Conservation (phyloP, 2,797 vertebrate species). For the Enteromius anoplus region DNA sequence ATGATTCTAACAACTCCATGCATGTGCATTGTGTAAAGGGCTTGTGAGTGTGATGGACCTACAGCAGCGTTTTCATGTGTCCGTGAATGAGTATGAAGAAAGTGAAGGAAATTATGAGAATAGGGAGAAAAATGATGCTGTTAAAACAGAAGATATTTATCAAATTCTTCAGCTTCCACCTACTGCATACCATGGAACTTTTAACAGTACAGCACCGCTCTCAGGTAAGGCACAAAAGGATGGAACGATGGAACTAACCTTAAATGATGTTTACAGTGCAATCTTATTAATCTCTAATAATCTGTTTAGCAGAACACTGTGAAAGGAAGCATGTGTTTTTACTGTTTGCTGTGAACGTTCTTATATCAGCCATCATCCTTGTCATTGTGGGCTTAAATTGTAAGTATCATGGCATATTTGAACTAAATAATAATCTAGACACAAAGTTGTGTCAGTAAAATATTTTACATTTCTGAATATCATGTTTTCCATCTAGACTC, state of each 20-base stretch:
- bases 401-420: conserved; percentile 31
- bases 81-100: conserved; percentile 21
- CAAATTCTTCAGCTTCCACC: background rate
- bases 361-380: conserved; percentile 14
- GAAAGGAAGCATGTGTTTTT: conserved; percentile 1
- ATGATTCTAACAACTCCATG: background rate
- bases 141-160: conserved; percentile 47
- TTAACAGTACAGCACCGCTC: background rate
- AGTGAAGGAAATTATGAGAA: background rate
- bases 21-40: background rate
- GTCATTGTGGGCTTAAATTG: conserved; percentile 21
- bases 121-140: background rate
- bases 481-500: background rate
- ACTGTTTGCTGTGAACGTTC: conserved; percentile 14
- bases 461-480: background rate
- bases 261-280: background rate
- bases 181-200: background rate
- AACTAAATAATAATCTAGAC: background rate
- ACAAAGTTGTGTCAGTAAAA: background rate
- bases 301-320: conserved; percentile 3
- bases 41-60: conserved; percentile 32
- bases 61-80: conserved; percentile 1
- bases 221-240: conserved; percentile 41
- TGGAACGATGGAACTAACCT: background rate
- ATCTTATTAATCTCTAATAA: background rate